Evolutionary conservation across 2,797 vertebrate species (phyloP), one percentile per base, ranked within the genome.

Genomic region (Taenioides sp.): DNA sequence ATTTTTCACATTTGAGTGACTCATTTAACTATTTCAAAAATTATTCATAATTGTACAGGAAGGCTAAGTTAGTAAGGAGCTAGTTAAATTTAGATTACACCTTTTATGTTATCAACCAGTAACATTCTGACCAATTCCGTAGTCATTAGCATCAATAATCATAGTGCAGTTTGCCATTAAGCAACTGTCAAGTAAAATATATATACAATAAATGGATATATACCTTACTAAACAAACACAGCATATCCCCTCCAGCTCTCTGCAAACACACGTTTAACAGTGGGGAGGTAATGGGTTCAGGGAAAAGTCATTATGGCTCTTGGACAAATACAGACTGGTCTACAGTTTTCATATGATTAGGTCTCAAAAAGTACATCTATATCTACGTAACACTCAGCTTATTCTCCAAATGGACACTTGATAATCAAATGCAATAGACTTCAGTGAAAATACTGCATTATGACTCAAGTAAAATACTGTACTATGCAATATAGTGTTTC

Each of bases 201-300:
- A 3, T 17, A 3, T 47, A 47, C 43, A 16, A 16, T 3, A 47
- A 47, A 47, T 47, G 43, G 43, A 47, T 17, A 47, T 47, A 14
- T 47, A 16, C 43, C 43, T 16, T 16, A 27, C 37, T 23, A 63
- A 63, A 63, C 61, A 4, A 23, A 63, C 61, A 61, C 18, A 20
- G 3, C 2, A n/a, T 10, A 27, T 55, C 12, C 40, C 31, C 57
- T 49, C 7, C 43, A n/a, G 60, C 60, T 5, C 14, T 63, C 28
- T 43, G 50, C 49, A 71, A 72, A 77, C 58, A 79, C 40, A 73
- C 60, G 55, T 43, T 34, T 62, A 22, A 70, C 65, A 23, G 27
- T 9, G 37, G 14, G 37, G 11, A 67, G 71, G 68, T 74, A 69
- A 72, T 75, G 59, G 62, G n/a, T 77, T 77, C 60, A 70, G 25